These are phyloP conservation scores for Betta splendens DNA, from an alignment of 2,797 vertebrate species.

Conservation along the genomic window DNA sequence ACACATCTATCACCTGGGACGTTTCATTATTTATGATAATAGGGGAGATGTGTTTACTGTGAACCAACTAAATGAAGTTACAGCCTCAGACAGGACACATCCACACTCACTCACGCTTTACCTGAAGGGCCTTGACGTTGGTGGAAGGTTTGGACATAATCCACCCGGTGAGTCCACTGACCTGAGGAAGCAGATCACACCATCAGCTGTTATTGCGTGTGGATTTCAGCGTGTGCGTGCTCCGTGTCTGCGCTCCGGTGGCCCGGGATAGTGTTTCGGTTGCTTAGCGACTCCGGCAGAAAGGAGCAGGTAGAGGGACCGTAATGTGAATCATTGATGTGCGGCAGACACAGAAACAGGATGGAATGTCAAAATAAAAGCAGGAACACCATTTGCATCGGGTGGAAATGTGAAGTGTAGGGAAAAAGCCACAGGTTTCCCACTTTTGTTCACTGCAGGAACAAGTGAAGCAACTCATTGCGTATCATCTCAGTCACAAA, in stretches of 20 bases:
- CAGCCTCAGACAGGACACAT: constrained; percentile 1
- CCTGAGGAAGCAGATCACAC: constrained; percentile 83
- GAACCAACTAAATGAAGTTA: neutral
- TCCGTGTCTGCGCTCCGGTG: constrained; percentile 76
- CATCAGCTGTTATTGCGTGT: constrained; percentile 65
- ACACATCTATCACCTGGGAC: neutral
- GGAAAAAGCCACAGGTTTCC: neutral
- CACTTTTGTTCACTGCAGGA: neutral
- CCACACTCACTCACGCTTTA: constrained; percentile 72
- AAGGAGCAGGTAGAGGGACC: constrained; percentile 82
- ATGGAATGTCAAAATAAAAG: constrained; percentile 46
- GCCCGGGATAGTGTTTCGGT: constrained; percentile 87
- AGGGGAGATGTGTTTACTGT: neutral
- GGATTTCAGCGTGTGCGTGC: constrained; percentile 16
- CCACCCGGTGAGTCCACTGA: constrained; percentile 78
- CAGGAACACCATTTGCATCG: neutral
- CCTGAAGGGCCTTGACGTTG: constrained; percentile 97
- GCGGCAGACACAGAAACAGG: constrained; percentile 46
- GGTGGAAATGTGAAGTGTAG: neutral
- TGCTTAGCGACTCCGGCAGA: constrained; percentile 86
- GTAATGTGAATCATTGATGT: constrained; percentile 91
- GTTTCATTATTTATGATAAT: neutral
- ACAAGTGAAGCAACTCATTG: neutral
- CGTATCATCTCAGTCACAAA: too few relatives aligned
- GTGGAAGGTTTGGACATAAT: constrained; percentile 94